These are phyloP conservation scores for Todiramphus saurophagus DNA, from an alignment of 2,113 vertebrate species.

Conservation along the genomic window DNA sequence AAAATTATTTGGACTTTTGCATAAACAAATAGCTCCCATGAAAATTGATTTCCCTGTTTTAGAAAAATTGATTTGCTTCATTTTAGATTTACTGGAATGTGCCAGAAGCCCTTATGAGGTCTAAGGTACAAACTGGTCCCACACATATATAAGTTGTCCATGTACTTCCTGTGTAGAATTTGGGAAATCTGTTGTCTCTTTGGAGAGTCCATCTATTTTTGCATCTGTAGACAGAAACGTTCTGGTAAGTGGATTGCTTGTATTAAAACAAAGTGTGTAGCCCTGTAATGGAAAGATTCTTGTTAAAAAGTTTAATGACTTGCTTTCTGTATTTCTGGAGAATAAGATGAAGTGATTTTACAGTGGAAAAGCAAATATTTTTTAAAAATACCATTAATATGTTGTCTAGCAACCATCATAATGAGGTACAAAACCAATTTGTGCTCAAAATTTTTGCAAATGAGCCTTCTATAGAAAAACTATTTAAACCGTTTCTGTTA, in stretches of 20 bases:
- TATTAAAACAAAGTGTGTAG: not conserved
- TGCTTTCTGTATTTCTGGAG: not conserved
- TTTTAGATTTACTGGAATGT: not conserved
- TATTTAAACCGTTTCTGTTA: not conserved
- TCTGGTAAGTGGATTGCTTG: not conserved
- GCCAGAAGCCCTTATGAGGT: not conserved
- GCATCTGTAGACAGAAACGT: not conserved
- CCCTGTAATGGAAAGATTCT: not conserved
- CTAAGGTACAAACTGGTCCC: not conserved
- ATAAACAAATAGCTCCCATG: not conserved
- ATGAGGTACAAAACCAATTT: not conserved
- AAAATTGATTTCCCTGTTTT: not conserved
- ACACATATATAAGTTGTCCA: rapidly evolving
- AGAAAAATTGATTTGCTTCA: not conserved
- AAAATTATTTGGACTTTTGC: not conserved
- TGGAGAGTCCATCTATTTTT: not conserved
- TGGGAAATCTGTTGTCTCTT: not conserved
- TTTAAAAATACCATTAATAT: not conserved
- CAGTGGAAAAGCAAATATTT: not conserved
- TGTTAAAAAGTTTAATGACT: not conserved
- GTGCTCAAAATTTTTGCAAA: not conserved
- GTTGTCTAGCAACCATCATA: not conserved
- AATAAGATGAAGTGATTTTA: not conserved
- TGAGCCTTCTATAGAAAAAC: not conserved
- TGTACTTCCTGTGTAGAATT: not conserved